A percentile compares a stretch with the other conserved stretches of the same genome.
Evolutionary conservation across 2,113 vertebrate species (phyloP).

Genomic region (Indri indri): DNA sequence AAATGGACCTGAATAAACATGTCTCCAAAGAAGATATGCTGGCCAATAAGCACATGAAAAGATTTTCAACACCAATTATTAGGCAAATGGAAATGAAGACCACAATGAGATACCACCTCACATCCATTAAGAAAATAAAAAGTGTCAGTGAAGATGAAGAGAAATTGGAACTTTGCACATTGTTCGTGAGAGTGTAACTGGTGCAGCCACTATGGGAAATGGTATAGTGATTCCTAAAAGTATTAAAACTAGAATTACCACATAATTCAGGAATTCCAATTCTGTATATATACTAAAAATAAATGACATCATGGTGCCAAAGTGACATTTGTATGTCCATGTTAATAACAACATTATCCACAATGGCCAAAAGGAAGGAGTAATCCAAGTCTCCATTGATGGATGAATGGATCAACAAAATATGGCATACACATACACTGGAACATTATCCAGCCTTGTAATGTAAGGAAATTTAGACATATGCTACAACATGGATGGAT

Average conservation of each 20-base stretch:
- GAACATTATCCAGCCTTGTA: not conserved
- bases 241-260: not conserved
- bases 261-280: not conserved
- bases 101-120: not conserved
- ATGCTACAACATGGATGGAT: not conserved
- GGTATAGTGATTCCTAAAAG: not conserved
- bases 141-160: not conserved
- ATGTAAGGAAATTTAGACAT: not conserved
- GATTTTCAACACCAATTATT: not conserved
- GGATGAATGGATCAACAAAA: not conserved
- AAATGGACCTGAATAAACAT: not conserved
- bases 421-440: not conserved
- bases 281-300: not conserved
- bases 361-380: not conserved
- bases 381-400: not conserved
- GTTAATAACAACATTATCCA: not conserved
- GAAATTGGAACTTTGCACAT: not conserved
- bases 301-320: not conserved
- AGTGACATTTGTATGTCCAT: not conserved
- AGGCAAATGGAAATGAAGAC: not conserved
- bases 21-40: not conserved
- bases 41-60: not conserved
- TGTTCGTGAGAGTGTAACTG: not conserved
- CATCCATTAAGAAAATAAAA: not conserved
- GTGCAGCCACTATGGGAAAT: not conserved